These are phyloP conservation scores for Mythimna vitellina DNA, from an alignment of 2,888 invertebrate species.

Conservation along the genomic window DNA sequence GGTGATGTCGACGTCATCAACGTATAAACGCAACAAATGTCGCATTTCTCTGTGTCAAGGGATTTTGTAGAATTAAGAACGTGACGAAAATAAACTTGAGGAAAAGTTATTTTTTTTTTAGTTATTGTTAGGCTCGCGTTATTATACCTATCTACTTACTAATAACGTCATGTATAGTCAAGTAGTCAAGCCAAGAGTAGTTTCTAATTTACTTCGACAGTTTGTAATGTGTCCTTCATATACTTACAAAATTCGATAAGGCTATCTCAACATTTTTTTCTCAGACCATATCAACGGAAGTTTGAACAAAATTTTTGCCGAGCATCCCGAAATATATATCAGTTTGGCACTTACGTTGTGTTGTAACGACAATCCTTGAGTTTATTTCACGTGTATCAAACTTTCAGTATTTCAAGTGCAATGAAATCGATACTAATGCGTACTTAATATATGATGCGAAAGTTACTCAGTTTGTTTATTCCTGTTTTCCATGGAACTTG, in stretches of 20 bases:
- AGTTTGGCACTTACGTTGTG: not conserved
- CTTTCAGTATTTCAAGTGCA: not conserved
- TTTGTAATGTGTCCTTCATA: not conserved
- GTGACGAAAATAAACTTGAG: conserved; percentile 43
- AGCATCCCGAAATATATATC: conserved; percentile 1
- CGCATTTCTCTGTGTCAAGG: conserved; percentile 45
- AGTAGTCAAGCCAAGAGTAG: not conserved
- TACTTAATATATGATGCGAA: not conserved
- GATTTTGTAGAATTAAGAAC: conserved; percentile 34
- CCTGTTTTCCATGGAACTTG: too few species aligned
- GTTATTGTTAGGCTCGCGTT: too few species aligned
- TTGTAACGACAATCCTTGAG: not conserved
- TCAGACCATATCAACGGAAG: not conserved
- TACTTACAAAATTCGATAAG: not conserved
- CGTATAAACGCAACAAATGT: conserved; percentile 48
- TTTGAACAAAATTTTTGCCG: not conserved
- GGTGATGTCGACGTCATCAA: conserved; percentile 54
- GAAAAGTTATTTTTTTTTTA: conserved; percentile 15
- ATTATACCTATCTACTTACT: not conserved
- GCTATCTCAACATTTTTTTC: not conserved
- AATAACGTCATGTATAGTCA: not conserved
- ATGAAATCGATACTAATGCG: not conserved
- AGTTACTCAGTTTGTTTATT: not conserved
- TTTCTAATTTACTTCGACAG: not conserved
- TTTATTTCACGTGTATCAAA: not conserved